These are phyloP conservation scores for Unio delphinus DNA, from an alignment of 2,888 invertebrate species.

Conservation along the genomic window DNA sequence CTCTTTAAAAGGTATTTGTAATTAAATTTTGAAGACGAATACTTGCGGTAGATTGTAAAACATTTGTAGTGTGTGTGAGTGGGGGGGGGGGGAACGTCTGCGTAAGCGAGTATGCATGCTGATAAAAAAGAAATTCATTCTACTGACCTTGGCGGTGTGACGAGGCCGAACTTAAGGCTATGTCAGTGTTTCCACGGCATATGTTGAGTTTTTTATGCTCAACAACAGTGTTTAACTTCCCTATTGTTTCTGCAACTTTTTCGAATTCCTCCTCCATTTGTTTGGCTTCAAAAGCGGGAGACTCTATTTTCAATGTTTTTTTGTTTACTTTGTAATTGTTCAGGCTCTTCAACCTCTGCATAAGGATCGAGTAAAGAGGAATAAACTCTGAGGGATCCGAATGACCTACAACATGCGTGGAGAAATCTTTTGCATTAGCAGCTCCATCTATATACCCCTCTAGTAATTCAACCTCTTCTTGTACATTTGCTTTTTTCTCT, in stretches of 20 bases:
- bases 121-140: too few species aligned
- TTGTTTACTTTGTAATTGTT: constrained; percentile 30
- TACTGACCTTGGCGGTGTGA: constrained; percentile 13
- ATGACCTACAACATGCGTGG: constrained; percentile 33
- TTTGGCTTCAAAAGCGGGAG: constrained; percentile 35
- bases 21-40: too few species aligned
- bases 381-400: constrained; percentile 46
- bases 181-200: constrained; percentile 38
- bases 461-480: constrained; percentile 25
- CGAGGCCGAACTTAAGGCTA: constrained; percentile 26
- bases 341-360: constrained; percentile 30
- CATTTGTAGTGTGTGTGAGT: too few species aligned
- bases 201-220: constrained; percentile 30
- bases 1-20: too few species aligned
- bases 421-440: constrained; percentile 39
- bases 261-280: constrained; percentile 29
- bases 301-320: constrained; percentile 32
- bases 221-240: constrained; percentile 24
- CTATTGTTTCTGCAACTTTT: constrained; percentile 15
- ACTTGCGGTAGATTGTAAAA: too few species aligned
- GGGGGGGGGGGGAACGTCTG: too few species aligned
- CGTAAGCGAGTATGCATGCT: too few species aligned
- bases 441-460: constrained; percentile 39
- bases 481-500: constrained; percentile 31
- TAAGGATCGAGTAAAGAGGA: constrained; percentile 33